These are phyloP conservation scores for Hydrolagus colliei DNA, from an alignment of 2,797 vertebrate genomes.

Conservation along the genomic window DNA sequence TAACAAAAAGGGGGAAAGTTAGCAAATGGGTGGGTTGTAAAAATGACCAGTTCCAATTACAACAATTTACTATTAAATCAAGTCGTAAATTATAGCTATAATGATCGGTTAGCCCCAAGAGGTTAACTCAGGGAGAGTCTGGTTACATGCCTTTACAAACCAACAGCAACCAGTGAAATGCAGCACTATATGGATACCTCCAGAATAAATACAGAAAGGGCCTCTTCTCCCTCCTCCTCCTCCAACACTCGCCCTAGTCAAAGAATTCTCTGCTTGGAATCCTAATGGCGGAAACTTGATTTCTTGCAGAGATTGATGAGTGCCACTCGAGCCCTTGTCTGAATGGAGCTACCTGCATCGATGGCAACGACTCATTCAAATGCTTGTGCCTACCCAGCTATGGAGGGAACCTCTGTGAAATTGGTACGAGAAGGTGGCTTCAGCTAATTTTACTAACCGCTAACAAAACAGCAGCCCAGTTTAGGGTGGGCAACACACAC, in stretches of 20 bases:
- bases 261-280: constrained; percentile 53
- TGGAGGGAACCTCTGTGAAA: constrained; percentile 88
- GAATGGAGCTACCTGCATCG: constrained; percentile 96
- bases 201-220: constrained; percentile 40
- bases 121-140: not conserved
- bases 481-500: not conserved
- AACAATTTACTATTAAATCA: no score
- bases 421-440: constrained; percentile 84
- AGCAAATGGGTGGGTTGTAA: no score
- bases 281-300: constrained; percentile 75
- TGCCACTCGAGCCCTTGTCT: constrained; percentile 89
- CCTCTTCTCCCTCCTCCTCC: not conserved
- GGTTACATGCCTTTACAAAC: not conserved
- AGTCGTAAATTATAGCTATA: not conserved
- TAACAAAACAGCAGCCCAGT: constrained; percentile 44
- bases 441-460: constrained; percentile 81
- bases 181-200: constrained; percentile 30
- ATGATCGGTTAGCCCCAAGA: no score
- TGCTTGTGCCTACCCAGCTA: constrained; percentile 99
- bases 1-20: no score
- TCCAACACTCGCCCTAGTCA: not conserved
- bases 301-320: constrained; percentile 94
- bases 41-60: no score
- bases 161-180: no score
- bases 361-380: constrained; percentile 85